Base-by-base conservation (phyloP, 2,113 vertebrate genomes). In the Syngnathoides biaculeatus region DNA sequence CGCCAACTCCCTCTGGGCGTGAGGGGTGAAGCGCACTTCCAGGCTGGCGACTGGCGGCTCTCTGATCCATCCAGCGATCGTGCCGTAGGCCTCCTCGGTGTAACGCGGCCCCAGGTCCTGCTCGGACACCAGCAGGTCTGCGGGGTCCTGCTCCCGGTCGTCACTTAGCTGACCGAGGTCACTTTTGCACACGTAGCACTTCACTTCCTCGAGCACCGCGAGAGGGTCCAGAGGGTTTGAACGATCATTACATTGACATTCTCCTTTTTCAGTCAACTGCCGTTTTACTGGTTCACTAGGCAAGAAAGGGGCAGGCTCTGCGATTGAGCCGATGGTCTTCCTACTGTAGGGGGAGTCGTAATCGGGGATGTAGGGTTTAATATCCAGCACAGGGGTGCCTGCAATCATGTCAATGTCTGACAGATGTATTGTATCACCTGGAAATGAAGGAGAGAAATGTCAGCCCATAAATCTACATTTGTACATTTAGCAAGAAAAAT, bases 341-440 rank as follows among this genome's bases (percentile, higher is more conserved):
- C 87, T 71, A 38, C 62, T 69, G 35, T 78, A 64, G 0, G 93
- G 93, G 4, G 91, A 92, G 82, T 96, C 95, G n/a, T 96, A 96
- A 20, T 94, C 93, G 47, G 94, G 91, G 68, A 96, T 95, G 79
- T 94, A 95, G 6, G 95, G 95, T 74, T 95, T 96, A 69, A 96
- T 92, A 79, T 96, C 94, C 55, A 96, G 77, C 26, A 96, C 92
- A 0, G 95, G 95, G 13, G 95, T 96, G 20, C 92, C 95, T 22
- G 88, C 82, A 55, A 96, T 94, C 90, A 95, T 93, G 79, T 96
- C 95, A 74, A 96, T 92, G 71, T 92, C 93, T 78, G 93, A 94
- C 42, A 96, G 89, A 79, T 94, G 86, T 4, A 96, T 1, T 4
- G 89, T 90, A 50, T 94, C 93, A 75, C 92, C 95, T 96, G 22